Evolutionary conservation across 2,113 vertebrate species (phyloP).

Genomic region (Guaruba guarouba): DNA sequence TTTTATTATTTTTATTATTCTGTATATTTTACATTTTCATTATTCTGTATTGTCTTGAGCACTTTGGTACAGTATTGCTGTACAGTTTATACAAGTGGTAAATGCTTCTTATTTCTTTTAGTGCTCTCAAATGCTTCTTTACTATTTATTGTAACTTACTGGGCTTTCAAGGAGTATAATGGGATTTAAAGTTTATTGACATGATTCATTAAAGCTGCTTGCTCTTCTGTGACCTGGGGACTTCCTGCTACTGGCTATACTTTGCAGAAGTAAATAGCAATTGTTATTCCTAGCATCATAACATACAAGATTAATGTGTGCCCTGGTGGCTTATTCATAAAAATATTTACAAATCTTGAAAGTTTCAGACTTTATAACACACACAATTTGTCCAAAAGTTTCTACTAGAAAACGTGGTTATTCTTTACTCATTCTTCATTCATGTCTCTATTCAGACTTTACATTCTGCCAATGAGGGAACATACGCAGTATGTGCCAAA

Average conservation of each 20-base stretch:
- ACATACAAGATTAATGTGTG: not conserved
- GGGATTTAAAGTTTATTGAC: not conserved
- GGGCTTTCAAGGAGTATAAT: slow-evolving; percentile 1
- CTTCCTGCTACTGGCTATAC: not conserved
- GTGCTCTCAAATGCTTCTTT: not conserved
- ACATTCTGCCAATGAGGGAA: not conserved
- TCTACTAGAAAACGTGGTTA: not conserved
- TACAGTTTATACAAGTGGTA: not conserved
- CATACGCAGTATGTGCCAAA: not conserved
- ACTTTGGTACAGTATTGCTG: not conserved
- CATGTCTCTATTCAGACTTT: not conserved
- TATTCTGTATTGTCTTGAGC: not conserved
- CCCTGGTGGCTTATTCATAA: slow-evolving; percentile 16
- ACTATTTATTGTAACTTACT: not conserved
- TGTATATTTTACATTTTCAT: not conserved
- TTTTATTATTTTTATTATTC: not conserved
- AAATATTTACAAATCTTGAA: not conserved
- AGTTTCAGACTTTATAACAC: not conserved
- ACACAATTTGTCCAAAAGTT: not conserved
- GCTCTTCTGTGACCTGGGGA: not conserved
- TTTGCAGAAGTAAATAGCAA: not conserved
- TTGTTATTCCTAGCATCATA: slow-evolving; percentile 25
- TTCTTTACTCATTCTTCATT: not conserved
- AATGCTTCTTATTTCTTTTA: not conserved
- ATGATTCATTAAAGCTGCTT: not conserved